Evolutionary conservation across 2,797 vertebrate genomes (phyloP).

Genomic region (Melanotaenia nigrans): DNA sequence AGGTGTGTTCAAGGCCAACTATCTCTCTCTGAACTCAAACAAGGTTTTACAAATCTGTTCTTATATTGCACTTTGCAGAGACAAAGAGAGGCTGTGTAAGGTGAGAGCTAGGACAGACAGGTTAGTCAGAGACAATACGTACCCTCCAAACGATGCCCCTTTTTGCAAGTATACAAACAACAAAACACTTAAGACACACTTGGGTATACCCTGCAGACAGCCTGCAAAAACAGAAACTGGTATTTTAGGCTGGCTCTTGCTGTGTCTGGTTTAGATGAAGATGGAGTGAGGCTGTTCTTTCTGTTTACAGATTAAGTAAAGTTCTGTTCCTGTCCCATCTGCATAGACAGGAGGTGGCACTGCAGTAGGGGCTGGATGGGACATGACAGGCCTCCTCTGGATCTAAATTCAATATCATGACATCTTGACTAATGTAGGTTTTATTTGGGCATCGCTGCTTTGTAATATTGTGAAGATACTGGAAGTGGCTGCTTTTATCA

Average conservation of each 20-base stretch:
- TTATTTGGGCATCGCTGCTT: constrained; percentile 36
- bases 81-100: constrained; percentile 51
- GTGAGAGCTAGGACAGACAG: constrained; percentile 31
- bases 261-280: constrained; percentile 70
- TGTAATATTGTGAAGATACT: constrained; percentile 24
- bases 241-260: constrained; percentile 62
- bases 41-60: constrained; percentile 71
- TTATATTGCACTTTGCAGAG: constrained; percentile 54
- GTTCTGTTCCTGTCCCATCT: constrained; percentile 71
- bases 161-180: constrained; percentile 22
- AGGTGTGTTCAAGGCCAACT: constrained; percentile 79
- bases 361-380: constrained; percentile 30
- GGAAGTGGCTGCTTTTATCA: constrained; percentile 33
- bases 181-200: constrained; percentile 28
- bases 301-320: constrained; percentile 74
- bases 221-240: constrained; percentile 61
- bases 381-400: constrained; percentile 56
- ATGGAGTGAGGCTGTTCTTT: constrained; percentile 72
- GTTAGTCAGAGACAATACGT: constrained; percentile 17
- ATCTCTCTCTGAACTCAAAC: constrained; percentile 69
- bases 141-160: constrained; percentile 11
- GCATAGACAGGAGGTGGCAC: constrained; percentile 60
- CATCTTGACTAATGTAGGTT: constrained; percentile 55
- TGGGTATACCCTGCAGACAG: constrained; percentile 47
- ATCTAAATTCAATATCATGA: constrained; percentile 40